Evolutionary conservation across 1,140 invertebrate species (phyloP).

Genomic region (Drosophila busckii): DNA sequence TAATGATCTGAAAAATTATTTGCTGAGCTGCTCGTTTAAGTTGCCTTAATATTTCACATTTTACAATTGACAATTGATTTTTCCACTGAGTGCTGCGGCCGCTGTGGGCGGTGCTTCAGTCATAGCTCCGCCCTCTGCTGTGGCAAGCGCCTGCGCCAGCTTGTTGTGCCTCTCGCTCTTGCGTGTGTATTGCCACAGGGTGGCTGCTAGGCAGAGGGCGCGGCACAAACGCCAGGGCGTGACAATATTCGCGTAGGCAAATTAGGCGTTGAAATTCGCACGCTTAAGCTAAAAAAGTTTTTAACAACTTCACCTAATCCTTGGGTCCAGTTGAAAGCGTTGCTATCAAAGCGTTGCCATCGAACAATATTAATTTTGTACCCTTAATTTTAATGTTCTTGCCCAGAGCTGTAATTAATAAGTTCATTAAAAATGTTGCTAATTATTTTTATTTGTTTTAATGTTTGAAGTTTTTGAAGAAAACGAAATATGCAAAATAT

Average conservation of each 20-base stretch:
- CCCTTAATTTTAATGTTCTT: too few species aligned
- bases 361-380: too few species aligned
- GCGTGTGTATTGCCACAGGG: neutral
- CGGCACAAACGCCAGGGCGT: slow-evolving; percentile 13
- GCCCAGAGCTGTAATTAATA: too few species aligned
- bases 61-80: too few species aligned
- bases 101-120: neutral
- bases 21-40: too few species aligned
- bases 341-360: slow-evolving; percentile 2
- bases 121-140: slow-evolving; percentile 9
- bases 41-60: too few species aligned
- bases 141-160: slow-evolving; percentile 16
- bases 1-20: too few species aligned
- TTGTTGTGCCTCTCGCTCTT: neutral
- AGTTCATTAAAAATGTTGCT: too few species aligned
- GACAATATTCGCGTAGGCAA: slow-evolving; percentile 22
- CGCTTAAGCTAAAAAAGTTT: slow-evolving; percentile 38
- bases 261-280: slow-evolving; percentile 57
- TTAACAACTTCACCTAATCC: slow-evolving; percentile 23
- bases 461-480: too few species aligned
- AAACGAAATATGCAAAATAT: too few species aligned
- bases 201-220: neutral
- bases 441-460: too few species aligned
- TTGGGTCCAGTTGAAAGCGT: neutral
- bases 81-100: too few species aligned